Evolutionary conservation across 2,797 vertebrate species (phyloP).

Genomic region (Cichlasoma orientale): DNA sequence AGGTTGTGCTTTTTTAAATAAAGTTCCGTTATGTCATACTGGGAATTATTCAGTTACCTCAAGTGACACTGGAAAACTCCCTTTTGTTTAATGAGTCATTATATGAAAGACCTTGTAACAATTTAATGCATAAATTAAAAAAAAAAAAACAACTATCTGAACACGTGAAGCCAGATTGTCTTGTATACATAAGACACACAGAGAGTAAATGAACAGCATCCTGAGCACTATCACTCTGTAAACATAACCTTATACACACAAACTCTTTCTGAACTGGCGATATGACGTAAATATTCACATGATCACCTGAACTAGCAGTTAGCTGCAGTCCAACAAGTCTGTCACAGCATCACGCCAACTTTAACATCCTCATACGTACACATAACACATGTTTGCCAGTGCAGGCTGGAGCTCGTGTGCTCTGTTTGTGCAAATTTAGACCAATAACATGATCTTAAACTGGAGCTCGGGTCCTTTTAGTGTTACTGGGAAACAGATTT

Average conservation of each 20-base stretch:
- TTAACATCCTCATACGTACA: background rate
- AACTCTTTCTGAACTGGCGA: background rate
- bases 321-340: too few species aligned
- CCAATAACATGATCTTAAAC: constrained; percentile 13
- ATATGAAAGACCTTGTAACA: background rate
- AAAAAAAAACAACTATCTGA: background rate
- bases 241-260: background rate
- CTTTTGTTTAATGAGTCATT: background rate
- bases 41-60: constrained; percentile 9
- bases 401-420: constrained; percentile 15
- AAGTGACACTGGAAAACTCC: background rate
- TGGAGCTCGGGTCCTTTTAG: constrained; percentile 10
- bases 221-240: background rate
- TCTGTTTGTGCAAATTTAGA: constrained; percentile 22
- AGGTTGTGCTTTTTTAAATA: background rate
- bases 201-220: background rate
- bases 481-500: background rate
- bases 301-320: background rate
- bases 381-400: background rate
- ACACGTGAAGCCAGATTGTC: background rate
- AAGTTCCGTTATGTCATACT: constrained; percentile 1
- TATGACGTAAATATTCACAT: rapidly evolving
- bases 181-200: background rate
- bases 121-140: background rate
- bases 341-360: background rate